A percentile compares a stretch with the other conserved stretches of the same genome.
These are phyloP conservation scores for Champsocephalus gunnari DNA, from an alignment of 2,797 vertebrate species.

Conservation along the genomic window DNA sequence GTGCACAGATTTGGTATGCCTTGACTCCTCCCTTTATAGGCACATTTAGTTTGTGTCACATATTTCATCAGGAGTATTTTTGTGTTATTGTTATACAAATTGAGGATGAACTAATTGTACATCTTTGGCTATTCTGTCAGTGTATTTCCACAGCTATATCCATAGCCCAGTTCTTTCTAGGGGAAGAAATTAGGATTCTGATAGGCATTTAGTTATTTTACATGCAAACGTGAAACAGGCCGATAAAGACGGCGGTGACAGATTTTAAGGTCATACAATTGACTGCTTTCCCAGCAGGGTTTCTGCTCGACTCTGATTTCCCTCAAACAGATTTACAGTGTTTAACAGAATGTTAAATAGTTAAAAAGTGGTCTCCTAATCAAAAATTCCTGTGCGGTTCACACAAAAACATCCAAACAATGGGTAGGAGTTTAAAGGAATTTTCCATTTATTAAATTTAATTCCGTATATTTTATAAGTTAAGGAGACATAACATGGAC, in stretches of 20 bases:
- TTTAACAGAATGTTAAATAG: background rate
- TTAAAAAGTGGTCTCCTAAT: slow-evolving; percentile 1
- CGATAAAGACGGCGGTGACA: background rate
- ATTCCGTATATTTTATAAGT: slow-evolving; percentile 21
- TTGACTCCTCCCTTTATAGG: background rate
- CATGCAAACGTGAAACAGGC: background rate
- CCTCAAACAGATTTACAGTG: slow-evolving; percentile 8
- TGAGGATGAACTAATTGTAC: background rate
- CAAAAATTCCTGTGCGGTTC: background rate
- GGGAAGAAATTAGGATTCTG: slow-evolving; percentile 8
- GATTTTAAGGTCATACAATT: background rate
- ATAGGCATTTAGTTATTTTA: background rate
- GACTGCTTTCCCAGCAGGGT: background rate
- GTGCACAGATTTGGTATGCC: background rate
- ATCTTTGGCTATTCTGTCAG: background rate
- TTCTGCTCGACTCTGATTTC: background rate
- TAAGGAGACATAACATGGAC: slow-evolving; percentile 18
- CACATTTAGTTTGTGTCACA: no score
- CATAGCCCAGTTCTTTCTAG: slow-evolving; percentile 1
- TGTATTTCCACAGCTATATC: background rate
- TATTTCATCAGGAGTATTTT: background rate
- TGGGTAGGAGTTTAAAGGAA: background rate
- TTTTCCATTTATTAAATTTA: slow-evolving; percentile 43
- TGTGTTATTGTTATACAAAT: background rate
- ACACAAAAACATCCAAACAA: slow-evolving; percentile 26